These are phyloP conservation scores for Papilio elwesi DNA, from an alignment of 2,888 invertebrate species.

Conservation along the genomic window DNA sequence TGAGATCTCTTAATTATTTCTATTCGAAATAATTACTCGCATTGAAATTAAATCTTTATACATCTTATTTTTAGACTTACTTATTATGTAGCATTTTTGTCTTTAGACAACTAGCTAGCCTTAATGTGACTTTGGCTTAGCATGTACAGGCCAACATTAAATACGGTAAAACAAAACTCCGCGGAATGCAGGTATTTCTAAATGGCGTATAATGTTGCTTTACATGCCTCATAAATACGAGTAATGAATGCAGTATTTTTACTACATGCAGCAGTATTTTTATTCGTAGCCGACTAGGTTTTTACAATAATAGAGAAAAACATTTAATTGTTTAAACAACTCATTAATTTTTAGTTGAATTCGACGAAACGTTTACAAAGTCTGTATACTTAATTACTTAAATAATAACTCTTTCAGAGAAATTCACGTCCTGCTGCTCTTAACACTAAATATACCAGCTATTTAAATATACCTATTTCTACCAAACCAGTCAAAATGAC, in stretches of 20 bases:
- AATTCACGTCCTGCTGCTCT: background rate
- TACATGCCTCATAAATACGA: slow-evolving; percentile 16
- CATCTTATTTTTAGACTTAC: no score
- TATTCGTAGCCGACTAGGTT: background rate
- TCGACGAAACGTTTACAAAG: background rate
- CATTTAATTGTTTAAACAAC: slow-evolving; percentile 4
- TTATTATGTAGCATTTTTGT: no score
- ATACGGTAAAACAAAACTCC: slow-evolving; percentile 1
- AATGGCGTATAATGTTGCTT: slow-evolving; percentile 18
- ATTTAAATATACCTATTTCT: no score
- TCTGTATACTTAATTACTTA: background rate
- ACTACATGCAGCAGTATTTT: background rate
- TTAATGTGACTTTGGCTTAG: background rate
- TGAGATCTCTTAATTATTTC: no score
- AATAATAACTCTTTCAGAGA: background rate
- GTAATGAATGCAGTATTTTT: background rate
- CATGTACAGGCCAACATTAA: slow-evolving; percentile 1
- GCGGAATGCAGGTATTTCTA: slow-evolving; percentile 2
- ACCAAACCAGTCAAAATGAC: no score
- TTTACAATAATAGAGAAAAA: background rate
- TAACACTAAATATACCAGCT: no score
- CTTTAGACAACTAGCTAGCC: no score
- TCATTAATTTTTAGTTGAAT: background rate
- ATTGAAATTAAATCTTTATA: no score
- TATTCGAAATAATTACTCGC: no score